These are phyloP conservation scores for Plagodis dolabraria DNA, from an alignment of 2,888 invertebrate genomes.

Conservation along the genomic window DNA sequence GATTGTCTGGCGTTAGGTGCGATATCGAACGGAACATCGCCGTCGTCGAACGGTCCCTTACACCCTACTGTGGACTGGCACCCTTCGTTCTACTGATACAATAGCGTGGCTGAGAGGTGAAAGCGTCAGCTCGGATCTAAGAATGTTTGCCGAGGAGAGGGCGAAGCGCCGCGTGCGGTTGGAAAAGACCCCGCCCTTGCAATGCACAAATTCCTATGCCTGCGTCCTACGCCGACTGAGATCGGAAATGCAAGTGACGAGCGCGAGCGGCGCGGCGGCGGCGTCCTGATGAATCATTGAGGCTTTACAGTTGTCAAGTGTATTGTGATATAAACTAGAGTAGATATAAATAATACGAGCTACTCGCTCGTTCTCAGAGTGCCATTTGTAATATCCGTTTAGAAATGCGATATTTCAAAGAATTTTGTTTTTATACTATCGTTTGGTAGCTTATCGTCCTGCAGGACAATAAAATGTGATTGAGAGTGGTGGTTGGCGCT, in stretches of 20 bases:
- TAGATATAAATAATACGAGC: constrained; percentile 73
- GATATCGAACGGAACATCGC: constrained; percentile 38
- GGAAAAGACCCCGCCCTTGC: constrained; percentile 31
- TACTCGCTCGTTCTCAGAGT: constrained; percentile 71
- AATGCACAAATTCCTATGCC: constrained; percentile 64
- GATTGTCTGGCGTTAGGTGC: constrained; percentile 89
- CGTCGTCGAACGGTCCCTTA: constrained; percentile 62
- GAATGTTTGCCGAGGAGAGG: constrained; percentile 38
- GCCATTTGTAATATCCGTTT: constrained; percentile 74
- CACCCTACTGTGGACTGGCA: constrained; percentile 82
- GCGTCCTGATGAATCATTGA: constrained; percentile 61
- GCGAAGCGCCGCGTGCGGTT: constrained; percentile 26
- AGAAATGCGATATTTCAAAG: constrained; percentile 59
- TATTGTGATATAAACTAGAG: constrained; percentile 81
- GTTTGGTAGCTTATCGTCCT: constrained; percentile 61
- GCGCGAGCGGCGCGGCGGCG: constrained; percentile 49
- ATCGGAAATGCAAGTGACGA: constrained; percentile 29
- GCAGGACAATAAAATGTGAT: constrained; percentile 65
- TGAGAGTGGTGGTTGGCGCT: constrained; percentile 45
- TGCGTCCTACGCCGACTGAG: constrained; percentile 48
- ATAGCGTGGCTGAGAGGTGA: constrained; percentile 38
- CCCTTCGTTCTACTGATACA: constrained; percentile 84
- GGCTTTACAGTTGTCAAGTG: constrained; percentile 74
- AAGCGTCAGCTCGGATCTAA: constrained; percentile 41
- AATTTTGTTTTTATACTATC: constrained; percentile 57